Evolutionary conservation across 2,797 vertebrate species (phyloP).

Genomic region (Natrix natrix): DNA sequence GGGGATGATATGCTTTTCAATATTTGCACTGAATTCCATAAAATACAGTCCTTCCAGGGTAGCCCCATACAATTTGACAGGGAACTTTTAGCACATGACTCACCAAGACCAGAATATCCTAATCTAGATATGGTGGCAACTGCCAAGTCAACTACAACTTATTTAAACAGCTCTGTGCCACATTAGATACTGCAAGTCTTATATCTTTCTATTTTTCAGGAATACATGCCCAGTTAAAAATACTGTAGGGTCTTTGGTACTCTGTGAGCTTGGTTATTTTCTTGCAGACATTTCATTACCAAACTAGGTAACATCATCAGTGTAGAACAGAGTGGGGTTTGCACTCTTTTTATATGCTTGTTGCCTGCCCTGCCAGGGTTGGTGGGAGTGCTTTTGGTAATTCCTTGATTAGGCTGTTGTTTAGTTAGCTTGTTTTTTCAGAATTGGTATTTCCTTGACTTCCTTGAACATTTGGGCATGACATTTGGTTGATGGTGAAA

Average conservation of each 20-base stretch:
- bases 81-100: neutral
- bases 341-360: neutral
- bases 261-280: neutral
- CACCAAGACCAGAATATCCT: neutral
- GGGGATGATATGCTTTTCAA: neutral
- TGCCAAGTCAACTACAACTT: neutral
- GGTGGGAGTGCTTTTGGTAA: neutral
- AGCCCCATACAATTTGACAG: neutral
- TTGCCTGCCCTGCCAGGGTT: neutral
- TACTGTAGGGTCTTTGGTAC: neutral
- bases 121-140: neutral
- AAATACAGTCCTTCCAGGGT: neutral
- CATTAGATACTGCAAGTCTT: neutral
- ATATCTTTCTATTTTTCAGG: neutral
- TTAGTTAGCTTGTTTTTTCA: neutral
- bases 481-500: neutral
- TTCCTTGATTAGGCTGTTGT: neutral
- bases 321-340: neutral
- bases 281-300: neutral
- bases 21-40: neutral
- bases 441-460: neutral
- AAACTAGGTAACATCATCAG: neutral
- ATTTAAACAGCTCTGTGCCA: neutral
- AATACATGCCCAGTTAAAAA: neutral
- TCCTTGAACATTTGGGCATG: neutral